Conservation (phyloP, 2,888 invertebrate genomes). For the Eumerus sabulonum region DNA sequence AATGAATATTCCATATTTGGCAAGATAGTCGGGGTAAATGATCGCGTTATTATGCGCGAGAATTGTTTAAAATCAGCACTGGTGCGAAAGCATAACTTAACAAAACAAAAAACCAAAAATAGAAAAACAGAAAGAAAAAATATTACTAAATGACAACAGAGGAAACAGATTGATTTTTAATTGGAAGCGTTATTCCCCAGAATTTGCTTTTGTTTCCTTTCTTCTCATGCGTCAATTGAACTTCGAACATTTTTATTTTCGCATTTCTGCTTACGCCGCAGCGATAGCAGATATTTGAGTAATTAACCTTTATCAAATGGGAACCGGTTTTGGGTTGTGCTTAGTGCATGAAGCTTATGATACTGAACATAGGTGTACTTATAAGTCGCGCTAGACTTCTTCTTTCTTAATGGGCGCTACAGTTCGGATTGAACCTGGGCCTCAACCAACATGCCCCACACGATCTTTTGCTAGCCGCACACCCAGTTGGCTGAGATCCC, state of each 20-base stretch:
- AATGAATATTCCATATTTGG: slow-evolving; percentile 1
- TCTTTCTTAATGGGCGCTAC: not conserved
- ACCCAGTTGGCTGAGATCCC: too few relatives aligned
- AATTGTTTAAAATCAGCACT: slow-evolving; percentile 22
- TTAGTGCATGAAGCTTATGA: not conserved
- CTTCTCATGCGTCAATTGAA: not conserved
- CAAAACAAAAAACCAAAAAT: not conserved
- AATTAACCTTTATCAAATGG: not conserved
- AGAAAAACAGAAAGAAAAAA: not conserved
- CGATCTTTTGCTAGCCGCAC: too few relatives aligned
- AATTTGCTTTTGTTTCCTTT: not conserved
- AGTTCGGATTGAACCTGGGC: not conserved
- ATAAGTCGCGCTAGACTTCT: not conserved
- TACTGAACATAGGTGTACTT: not conserved
- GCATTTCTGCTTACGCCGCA: too few relatives aligned
- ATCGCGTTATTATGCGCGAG: slow-evolving; percentile 35
- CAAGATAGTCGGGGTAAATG: slow-evolving; percentile 29
- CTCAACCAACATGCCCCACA: too few relatives aligned
- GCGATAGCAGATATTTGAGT: not conserved
- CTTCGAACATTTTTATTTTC: not conserved
- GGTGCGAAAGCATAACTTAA: not conserved
- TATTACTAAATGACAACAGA: not conserved
- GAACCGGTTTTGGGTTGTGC: not conserved
- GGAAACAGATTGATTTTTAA: slow-evolving; percentile 4
- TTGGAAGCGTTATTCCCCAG: slow-evolving; percentile 1